Base-by-base conservation (phyloP, 2,888 invertebrate species). In the Morpho helenor region DNA sequence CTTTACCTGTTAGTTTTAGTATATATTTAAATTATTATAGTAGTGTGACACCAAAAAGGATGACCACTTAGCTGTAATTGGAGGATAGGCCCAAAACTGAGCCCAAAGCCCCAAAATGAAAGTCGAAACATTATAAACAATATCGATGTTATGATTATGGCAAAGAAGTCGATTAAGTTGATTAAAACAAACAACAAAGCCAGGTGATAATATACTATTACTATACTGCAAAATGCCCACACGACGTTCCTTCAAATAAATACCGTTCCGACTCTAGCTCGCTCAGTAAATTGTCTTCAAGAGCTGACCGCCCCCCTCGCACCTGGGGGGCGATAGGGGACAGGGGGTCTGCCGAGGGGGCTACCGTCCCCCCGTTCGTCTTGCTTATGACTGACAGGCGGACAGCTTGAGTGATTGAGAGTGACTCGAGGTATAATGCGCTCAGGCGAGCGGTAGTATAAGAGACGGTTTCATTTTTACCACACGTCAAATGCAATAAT, bases 331-430 rank as follows among this genome's bases (percentile, higher is more conserved):
- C 52, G 41, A 3, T 22, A 39, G 53, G 72, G 69, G 71, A 56
- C 62, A 65, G 69, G 68, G 68, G 69, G 81, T 8, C 9, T 16
- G 53, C 45, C 43, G 7, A 8, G 83, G 83, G 80, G 77, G 81
- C 81, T 46, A 51, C 79, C 80, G 78, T 82, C 80, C 82, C 83
- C 88, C 86, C 85, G 85, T 87, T 84, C 85, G 87, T 87, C 87
- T 88, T 88, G 87, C 87, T 88, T 89, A 89, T 90, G 90, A 90
- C 79, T 87, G 88, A 89, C 87, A 83, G 84, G 82, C 74, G 84
- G 88, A 88, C 88, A 88, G 87, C 79, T 86, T 86, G 87, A 89
- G 88, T 89, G 88, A 89, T 89, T 87, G 88, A 88, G 88, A 89
- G 84, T 89, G 89, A 89, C 88, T 88, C 81, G 81, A 81, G 85